Conservation (phyloP, 2,113 vertebrate genomes). For the Casuarius casuarius region DNA sequence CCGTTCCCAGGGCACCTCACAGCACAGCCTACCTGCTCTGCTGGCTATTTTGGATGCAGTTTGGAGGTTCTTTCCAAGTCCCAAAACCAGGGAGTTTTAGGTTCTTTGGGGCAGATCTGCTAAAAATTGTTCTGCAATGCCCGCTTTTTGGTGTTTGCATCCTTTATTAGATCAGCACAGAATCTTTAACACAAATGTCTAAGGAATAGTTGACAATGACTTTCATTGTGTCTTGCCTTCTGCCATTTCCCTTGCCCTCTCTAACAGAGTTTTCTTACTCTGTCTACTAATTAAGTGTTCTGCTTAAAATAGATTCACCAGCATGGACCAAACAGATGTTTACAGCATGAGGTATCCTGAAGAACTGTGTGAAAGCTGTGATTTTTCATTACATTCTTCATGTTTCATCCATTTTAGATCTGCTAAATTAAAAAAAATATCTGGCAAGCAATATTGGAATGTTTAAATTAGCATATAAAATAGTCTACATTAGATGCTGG, state of each 20-base stretch:
- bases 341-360: neutral
- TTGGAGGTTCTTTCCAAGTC: neutral
- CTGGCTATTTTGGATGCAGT: neutral
- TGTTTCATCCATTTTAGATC: neutral
- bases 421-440: neutral
- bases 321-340: neutral
- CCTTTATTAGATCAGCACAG: neutral
- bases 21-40: neutral
- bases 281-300: neutral
- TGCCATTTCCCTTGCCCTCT: neutral
- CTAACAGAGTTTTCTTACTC: neutral
- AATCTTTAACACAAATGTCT: neutral
- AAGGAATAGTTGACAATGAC: neutral
- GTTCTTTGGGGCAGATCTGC: neutral
- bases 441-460: neutral
- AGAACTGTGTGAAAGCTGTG: neutral
- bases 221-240: neutral
- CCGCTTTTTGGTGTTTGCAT: neutral
- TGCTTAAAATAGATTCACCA: conserved; percentile 9
- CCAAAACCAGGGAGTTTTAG: neutral
- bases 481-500: neutral
- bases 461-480: neutral
- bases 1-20: neutral
- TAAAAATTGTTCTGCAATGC: neutral
- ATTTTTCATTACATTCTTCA: neutral